phyloP scores from a whole-genome alignment of 2,888 invertebrate species.

The Tenthredo notha region DNA sequence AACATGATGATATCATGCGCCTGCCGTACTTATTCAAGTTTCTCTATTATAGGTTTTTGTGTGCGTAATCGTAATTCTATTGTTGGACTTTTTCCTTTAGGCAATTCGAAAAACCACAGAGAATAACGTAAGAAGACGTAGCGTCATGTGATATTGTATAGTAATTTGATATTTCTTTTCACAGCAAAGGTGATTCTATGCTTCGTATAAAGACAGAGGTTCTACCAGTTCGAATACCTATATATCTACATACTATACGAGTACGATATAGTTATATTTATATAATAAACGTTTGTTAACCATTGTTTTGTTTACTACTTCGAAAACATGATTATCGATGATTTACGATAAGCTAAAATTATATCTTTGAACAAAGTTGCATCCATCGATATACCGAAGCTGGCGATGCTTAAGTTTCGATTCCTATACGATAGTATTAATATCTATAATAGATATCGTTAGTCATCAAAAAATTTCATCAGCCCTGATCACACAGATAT shows the following conservation, averaged over 20 bases:
- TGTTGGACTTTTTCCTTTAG: background rate
- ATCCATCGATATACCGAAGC: background rate
- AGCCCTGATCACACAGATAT: background rate
- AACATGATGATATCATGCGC: too few relatives aligned
- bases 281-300: background rate
- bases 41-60: background rate
- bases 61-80: background rate
- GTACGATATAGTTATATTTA: background rate
- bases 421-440: background rate
- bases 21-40: background rate
- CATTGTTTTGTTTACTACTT: slow-evolving; percentile 1
- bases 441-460: background rate
- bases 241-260: background rate
- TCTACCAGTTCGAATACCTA: background rate
- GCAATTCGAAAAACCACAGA: background rate
- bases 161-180: slow-evolving; percentile 6
- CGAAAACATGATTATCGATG: slow-evolving; percentile 8
- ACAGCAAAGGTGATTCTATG: background rate
- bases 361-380: background rate
- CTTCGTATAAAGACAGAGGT: background rate
- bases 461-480: background rate
- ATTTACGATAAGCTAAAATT: background rate
- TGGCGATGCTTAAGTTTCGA: background rate
- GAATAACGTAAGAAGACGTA: background rate
- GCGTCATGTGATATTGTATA: background rate